These are phyloP conservation scores for Drosophila meridiana DNA, from an alignment of 2,888 invertebrate species.

Conservation along the genomic window DNA sequence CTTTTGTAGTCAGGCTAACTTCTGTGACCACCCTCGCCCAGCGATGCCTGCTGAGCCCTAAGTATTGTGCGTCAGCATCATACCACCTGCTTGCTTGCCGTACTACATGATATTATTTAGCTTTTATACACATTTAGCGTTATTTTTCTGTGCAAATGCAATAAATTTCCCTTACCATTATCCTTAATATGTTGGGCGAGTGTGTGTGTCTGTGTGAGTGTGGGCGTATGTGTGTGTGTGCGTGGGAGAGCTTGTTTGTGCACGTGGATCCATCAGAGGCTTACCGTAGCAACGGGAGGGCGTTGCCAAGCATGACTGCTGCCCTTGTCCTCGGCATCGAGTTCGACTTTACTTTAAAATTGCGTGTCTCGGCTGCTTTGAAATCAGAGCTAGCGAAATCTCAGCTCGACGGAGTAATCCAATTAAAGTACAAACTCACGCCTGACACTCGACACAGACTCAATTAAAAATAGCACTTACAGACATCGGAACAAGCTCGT, in stretches of 20 bases:
- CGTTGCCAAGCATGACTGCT: constrained; percentile 18
- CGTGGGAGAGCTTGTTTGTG: constrained; percentile 18
- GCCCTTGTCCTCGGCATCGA: constrained; percentile 6
- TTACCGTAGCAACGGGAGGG: constrained; percentile 29
- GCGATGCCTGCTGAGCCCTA: constrained; percentile 24
- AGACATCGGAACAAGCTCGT: constrained; percentile 27
- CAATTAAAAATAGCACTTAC: constrained; percentile 53
- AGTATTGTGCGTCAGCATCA: constrained; percentile 13
- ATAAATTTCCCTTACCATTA: constrained; percentile 75
- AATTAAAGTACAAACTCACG: constrained; percentile 50
- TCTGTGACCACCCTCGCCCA: constrained; percentile 6
- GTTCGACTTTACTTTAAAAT: constrained; percentile 36
- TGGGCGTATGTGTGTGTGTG: background rate
- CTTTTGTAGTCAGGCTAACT: background rate
- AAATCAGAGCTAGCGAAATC: constrained; percentile 47
- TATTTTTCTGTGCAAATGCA: constrained; percentile 62
- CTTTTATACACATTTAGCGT: constrained; percentile 67
- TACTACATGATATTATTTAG: constrained; percentile 58
- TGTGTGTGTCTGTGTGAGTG: background rate
- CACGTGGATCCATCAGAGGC: constrained; percentile 31
- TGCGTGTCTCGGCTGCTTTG: constrained; percentile 32
- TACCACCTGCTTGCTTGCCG: constrained; percentile 3
- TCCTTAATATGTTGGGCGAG: constrained; percentile 49
- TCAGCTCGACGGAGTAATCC: constrained; percentile 55
- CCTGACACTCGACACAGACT: constrained; percentile 46